These are phyloP conservation scores for Pachyseris speciosa DNA, from an alignment of 64 coral and sea anemone species.

Conservation along the genomic window DNA sequence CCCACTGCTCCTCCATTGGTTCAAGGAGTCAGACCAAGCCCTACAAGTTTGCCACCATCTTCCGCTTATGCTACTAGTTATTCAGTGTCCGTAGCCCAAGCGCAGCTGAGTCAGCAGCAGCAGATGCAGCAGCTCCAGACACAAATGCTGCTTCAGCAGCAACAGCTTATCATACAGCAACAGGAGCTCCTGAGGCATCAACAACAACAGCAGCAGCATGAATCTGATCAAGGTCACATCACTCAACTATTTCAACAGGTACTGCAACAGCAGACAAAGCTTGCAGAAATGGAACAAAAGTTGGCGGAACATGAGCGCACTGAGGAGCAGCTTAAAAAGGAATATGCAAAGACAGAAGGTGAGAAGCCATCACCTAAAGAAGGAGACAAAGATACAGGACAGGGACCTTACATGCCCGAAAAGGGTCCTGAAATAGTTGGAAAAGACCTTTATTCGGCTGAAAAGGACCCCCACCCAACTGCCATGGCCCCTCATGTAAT, in stretches of 20 bases:
- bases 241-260: constrained; percentile 53
- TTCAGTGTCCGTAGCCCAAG: constrained; percentile 64
- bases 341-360: background rate
- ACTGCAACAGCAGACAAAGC: constrained; percentile 50
- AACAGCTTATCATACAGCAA: constrained; percentile 60
- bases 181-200: constrained; percentile 64
- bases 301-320: constrained; percentile 24
- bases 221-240: constrained; percentile 56
- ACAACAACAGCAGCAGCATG: constrained; percentile 60
- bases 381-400: background rate
- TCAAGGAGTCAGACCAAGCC: constrained; percentile 21
- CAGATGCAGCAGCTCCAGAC: constrained; percentile 57
- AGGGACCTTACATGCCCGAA: no score
- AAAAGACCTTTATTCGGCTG: no score
- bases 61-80: constrained; percentile 68
- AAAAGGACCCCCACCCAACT: background rate
- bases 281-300: constrained; percentile 57
- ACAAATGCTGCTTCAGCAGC: constrained; percentile 66
- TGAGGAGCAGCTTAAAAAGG: constrained; percentile 9
- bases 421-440: background rate
- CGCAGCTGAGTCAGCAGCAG: constrained; percentile 60
- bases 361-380: background rate
- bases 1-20: constrained; percentile 34
- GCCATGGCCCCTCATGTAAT: background rate
- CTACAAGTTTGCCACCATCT: constrained; percentile 2